Evolutionary conservation across 2,797 vertebrate genomes (phyloP).

Genomic region (Threskiornis aethiopicus): DNA sequence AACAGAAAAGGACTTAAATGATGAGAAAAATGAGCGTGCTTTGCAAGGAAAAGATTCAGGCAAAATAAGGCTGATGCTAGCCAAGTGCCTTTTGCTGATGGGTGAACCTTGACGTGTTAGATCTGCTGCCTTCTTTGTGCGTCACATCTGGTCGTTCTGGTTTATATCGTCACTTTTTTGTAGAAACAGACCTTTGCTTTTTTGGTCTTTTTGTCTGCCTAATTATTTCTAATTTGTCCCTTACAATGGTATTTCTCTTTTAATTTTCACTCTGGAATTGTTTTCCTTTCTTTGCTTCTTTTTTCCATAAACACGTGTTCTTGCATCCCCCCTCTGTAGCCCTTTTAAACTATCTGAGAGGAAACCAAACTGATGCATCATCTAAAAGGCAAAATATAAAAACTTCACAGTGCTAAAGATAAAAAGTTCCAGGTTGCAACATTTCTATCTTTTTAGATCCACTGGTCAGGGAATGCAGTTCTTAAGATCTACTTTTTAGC

Average conservation of each 20-base stretch:
- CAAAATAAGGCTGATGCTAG: not conserved
- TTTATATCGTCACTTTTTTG: not conserved
- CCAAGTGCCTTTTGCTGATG: not conserved
- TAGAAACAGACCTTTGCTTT: not conserved
- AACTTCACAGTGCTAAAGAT: not conserved
- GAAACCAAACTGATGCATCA: not conserved
- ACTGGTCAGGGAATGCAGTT: not conserved
- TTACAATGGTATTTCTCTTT: not conserved
- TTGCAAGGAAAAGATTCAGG: conserved; percentile 41
- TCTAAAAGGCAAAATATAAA: not conserved
- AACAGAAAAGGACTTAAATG: not conserved
- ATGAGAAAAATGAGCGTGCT: conserved; percentile 37
- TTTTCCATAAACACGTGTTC: not conserved
- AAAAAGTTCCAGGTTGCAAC: not conserved
- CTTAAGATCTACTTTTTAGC: not conserved
- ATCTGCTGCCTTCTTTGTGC: not conserved
- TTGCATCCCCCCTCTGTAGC: not conserved
- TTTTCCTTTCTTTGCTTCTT: not conserved
- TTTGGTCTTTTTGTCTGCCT: not conserved
- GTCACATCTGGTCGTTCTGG: not conserved
- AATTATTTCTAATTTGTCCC: not conserved
- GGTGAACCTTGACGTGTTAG: accelerated
- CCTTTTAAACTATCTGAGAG: not conserved
- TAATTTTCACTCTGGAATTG: not conserved
- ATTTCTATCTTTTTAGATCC: not conserved